Evolutionary conservation across 2,113 vertebrate species (phyloP).

Genomic region (Pluvialis apricaria): DNA sequence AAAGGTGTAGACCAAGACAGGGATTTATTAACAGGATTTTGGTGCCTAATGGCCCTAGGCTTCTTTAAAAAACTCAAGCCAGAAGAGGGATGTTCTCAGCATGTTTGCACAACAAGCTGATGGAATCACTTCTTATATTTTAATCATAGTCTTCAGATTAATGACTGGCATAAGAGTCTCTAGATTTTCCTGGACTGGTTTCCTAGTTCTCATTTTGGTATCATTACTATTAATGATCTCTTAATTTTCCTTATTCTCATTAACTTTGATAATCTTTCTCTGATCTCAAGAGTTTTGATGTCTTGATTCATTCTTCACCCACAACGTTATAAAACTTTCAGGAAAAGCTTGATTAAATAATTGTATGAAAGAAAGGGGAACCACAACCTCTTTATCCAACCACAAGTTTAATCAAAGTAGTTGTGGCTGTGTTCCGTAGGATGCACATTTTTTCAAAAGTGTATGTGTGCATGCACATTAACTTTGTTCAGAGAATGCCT

Average conservation of each 20-base stretch:
- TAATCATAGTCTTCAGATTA: background rate
- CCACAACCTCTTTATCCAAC: background rate
- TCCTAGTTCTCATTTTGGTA: slow-evolving; percentile 12
- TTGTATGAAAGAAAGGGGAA: background rate
- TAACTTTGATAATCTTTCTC: background rate
- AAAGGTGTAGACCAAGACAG: slow-evolving; percentile 12
- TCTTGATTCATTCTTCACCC: background rate
- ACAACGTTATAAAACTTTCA: background rate
- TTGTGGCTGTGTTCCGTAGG: background rate
- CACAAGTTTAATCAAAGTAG: background rate
- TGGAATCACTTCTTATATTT: slow-evolving; percentile 5
- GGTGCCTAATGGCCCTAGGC: background rate
- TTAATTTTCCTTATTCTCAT: slow-evolving; percentile 25
- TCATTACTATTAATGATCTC: slow-evolving; percentile 5
- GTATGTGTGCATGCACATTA: background rate
- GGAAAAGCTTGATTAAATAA: background rate
- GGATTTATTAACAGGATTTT: background rate
- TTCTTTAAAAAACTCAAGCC: background rate
- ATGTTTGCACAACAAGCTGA: slow-evolving; percentile 19
- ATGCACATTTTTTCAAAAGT: background rate
- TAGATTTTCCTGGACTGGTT: slow-evolving; percentile 4
- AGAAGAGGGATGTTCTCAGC: background rate
- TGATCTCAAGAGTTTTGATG: background rate
- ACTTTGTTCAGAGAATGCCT: background rate
- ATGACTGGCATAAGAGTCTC: background rate